A percentile compares a stretch with the other conserved stretches of the same genome.
These are phyloP conservation scores for Leucophenga varia DNA, from an alignment of 1,140 invertebrate species.

Conservation along the genomic window DNA sequence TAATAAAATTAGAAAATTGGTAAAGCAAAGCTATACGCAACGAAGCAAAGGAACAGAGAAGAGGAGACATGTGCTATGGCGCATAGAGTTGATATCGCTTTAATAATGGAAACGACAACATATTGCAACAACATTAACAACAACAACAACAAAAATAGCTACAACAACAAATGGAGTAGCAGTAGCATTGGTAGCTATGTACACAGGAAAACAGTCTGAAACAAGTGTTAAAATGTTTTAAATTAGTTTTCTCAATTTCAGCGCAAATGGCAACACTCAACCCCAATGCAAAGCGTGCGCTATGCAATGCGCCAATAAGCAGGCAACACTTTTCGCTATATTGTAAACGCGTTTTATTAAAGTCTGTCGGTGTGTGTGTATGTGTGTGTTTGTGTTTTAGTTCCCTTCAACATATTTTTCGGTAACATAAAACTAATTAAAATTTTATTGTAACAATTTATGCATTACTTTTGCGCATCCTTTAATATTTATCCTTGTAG, in stretches of 20 bases:
- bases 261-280: constrained; percentile 28
- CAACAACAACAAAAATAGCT: constrained; percentile 8
- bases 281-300: constrained; percentile 10
- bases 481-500: too few relatives aligned
- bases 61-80: too few relatives aligned
- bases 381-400: constrained; percentile 8
- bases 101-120: constrained; percentile 5
- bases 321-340: background rate
- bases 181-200: constrained; percentile 10
- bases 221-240: constrained; percentile 53
- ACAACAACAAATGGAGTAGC: constrained; percentile 9
- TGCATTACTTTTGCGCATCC: too few relatives aligned
- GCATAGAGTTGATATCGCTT: too few relatives aligned
- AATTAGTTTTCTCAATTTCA: constrained; percentile 46
- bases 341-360: background rate
- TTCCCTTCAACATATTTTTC: too few relatives aligned
- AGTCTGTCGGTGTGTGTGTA: background rate
- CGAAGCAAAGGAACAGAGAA: too few relatives aligned
- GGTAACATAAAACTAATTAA: too few relatives aligned
- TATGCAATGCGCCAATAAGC: background rate
- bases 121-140: constrained; percentile 18
- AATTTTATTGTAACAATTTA: too few relatives aligned
- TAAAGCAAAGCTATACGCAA: too few relatives aligned
- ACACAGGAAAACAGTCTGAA: too few relatives aligned
- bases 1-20: constrained; percentile 38